Base-by-base conservation (phyloP, 2,888 invertebrate genomes). In the Piscicola geometra region DNA sequence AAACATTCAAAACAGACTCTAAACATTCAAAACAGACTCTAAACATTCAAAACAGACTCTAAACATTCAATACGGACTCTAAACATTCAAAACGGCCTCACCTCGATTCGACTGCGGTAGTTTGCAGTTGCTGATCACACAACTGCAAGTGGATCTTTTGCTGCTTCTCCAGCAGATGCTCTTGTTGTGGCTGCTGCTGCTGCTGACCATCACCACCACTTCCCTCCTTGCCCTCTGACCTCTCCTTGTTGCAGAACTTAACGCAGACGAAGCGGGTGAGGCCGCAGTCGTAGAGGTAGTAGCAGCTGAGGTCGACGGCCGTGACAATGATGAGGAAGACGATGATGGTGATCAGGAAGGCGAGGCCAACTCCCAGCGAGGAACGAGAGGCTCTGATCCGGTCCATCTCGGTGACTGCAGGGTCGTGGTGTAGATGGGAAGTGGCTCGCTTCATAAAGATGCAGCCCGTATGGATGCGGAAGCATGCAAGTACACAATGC, bases 291-390 rank as follows among this genome's bases (percentile, higher is more conserved):
- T 89, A 89, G 78, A 88, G 86, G 87, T 90, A 88, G 85, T 91
- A 91, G 83, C 94, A 93, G 56, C 92, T 89, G 12, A 94, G 88
- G 84, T 97, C 96, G 81, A 95, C 90, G 80, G 89, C 83, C 81
- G 89, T 83, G 78, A 89, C 85, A 79, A 95, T 88, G 81, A 95
- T 87, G 78, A 94, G 88, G 79, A 94, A 89, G 79, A 92, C 87
- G 64, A 90, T 91, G 77, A 94, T 88, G 47, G 94, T 92, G 81
- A 94, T 90, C 78, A 92, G 92, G 81, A 94, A 91, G 81, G 95
- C 92, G 76, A 91, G 89, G 21, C 83, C 84, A 1, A 83, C 81
- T 5, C 83, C 79, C 56, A 84, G 66, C 1, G 60, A 60, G 36
- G n/a, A 28, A 18, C 64, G 25, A 52, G 70, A 73, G 28, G 73